phyloP scores from a whole-genome alignment of 1,140 invertebrate species.

The Helicorthomorpha holstii region DNA sequence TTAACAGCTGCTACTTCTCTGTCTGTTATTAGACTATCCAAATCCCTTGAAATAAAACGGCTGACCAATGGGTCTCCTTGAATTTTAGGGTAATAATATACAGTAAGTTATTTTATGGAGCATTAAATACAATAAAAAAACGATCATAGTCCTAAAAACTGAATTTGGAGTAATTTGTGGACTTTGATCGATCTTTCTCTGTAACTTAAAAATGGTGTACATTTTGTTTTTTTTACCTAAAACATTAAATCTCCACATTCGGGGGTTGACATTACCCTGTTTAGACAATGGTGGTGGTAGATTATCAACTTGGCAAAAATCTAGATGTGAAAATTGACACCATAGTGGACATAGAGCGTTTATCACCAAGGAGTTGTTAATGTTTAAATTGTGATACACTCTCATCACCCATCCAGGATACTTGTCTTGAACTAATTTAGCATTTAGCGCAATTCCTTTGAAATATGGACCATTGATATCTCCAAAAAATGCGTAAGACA shows the following conservation, averaged over 20 bases:
- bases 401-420: not conserved
- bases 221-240: too few relatives aligned
- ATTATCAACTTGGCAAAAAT: not conserved
- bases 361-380: not conserved
- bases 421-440: not conserved
- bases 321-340: not conserved
- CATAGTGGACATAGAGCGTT: not conserved
- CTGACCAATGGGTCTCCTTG: too few relatives aligned
- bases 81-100: too few relatives aligned
- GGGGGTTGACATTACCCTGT: not conserved
- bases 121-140: too few relatives aligned
- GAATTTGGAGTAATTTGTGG: too few relatives aligned
- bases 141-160: too few relatives aligned
- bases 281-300: not conserved
- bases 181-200: too few relatives aligned
- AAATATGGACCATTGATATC: not conserved
- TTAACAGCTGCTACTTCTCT: too few relatives aligned
- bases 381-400: not conserved
- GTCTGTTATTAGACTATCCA: too few relatives aligned
- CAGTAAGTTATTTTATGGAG: too few relatives aligned
- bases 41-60: too few relatives aligned
- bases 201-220: not conserved
- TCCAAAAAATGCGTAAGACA: not conserved
- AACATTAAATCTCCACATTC: too few relatives aligned
- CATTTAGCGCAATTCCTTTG: not conserved